Conservation (phyloP, 1,140 invertebrate species). For the Heliconius congener region DNA sequence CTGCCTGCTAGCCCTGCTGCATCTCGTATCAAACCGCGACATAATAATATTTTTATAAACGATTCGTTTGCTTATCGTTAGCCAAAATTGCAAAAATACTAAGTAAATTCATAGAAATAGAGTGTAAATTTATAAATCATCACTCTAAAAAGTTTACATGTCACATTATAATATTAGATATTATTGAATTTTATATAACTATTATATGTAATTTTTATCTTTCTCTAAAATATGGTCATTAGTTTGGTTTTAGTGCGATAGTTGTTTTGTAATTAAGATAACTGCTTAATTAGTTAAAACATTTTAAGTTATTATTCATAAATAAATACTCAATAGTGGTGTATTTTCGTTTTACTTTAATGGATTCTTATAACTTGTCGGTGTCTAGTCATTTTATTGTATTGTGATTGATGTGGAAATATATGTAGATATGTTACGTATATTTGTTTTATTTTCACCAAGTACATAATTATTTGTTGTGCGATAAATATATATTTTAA, state of each 20-base stretch:
- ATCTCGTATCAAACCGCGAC: too few species aligned
- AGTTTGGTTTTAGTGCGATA: not conserved
- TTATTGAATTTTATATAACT: too few species aligned
- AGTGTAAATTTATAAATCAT: not conserved
- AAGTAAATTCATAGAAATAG: not conserved
- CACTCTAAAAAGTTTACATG: not conserved
- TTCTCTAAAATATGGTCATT: not conserved
- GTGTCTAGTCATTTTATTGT: constrained; percentile 36
- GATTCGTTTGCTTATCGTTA: not conserved
- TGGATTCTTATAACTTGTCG: not conserved
- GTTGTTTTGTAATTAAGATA: not conserved
- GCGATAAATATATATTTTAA: too few species aligned
- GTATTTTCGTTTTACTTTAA: not conserved
- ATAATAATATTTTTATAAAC: too few species aligned
- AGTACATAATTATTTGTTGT: not conserved
- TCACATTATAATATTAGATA: too few species aligned
- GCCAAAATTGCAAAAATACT: not conserved
- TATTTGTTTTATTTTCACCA: constrained; percentile 9
- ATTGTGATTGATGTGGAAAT: constrained; percentile 30
- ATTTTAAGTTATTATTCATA: not conserved
- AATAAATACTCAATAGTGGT: constrained; percentile 26
- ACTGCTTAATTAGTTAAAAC: not conserved
- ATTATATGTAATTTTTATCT: not conserved
- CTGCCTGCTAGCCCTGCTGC: too few species aligned
- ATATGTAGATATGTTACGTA: constrained; percentile 13